Conservation (phyloP, 2,888 invertebrate species). For the Lasius platythorax region DNA sequence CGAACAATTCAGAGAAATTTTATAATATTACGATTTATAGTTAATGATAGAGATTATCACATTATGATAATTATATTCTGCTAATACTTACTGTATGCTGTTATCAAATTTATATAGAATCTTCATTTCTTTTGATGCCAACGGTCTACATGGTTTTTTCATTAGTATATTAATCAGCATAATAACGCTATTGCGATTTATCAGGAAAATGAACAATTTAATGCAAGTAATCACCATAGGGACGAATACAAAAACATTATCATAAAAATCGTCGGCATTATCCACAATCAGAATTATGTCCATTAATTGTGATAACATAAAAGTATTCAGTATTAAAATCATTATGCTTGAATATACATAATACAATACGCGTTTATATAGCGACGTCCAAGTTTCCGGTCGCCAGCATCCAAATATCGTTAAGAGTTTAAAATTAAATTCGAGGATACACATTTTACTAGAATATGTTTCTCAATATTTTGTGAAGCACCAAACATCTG, state of each 20-base stretch:
- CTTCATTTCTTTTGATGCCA: conserved; percentile 20
- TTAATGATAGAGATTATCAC: background rate
- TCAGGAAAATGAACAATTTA: conserved; percentile 34
- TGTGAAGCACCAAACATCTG: too few species aligned
- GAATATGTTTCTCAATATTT: background rate
- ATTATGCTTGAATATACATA: conserved; percentile 32
- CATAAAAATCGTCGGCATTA: conserved; percentile 41
- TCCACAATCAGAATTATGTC: conserved; percentile 40
- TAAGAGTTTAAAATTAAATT: background rate
- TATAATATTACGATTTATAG: background rate
- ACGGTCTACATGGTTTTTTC: conserved; percentile 32
- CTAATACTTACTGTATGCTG: conserved; percentile 49
- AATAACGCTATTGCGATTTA: conserved; percentile 33
- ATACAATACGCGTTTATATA: conserved; percentile 40
- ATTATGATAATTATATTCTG: background rate
- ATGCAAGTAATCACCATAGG: background rate
- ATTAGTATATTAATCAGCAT: conserved; percentile 28
- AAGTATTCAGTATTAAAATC: background rate
- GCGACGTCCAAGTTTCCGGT: conserved; percentile 44
- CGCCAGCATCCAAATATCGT: conserved; percentile 30
- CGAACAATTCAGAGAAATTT: background rate
- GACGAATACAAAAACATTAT: conserved; percentile 40
- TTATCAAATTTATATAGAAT: conserved; percentile 55
- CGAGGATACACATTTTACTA: conserved; percentile 4
- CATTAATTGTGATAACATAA: conserved; percentile 37